Conservation (phyloP, 2,888 invertebrate genomes). For the Arctia plantaginis region DNA sequence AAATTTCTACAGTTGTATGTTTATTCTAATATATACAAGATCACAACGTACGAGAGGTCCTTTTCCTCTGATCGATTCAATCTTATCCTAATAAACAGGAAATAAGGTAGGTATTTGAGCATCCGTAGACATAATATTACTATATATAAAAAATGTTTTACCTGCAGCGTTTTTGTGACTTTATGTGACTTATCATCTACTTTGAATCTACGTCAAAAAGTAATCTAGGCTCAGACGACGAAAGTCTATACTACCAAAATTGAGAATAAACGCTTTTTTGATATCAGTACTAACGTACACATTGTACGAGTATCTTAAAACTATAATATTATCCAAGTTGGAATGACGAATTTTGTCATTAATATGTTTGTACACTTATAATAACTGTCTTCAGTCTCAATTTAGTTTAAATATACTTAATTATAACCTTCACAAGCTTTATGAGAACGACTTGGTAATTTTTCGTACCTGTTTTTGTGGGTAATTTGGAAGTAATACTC, state of each 20-base stretch:
- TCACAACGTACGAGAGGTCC: neutral
- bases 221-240: neutral
- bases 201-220: neutral
- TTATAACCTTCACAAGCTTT: neutral
- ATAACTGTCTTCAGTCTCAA: too few relatives aligned
- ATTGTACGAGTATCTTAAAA: neutral
- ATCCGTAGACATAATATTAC: neutral
- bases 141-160: neutral
- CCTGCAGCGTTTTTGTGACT: neutral
- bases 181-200: neutral
- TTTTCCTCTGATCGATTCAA: neutral
- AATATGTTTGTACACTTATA: neutral
- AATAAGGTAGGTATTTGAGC: neutral
- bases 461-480: too few relatives aligned
- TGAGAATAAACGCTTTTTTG: neutral
- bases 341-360: neutral
- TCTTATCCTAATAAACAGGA: neutral
- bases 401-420: neutral
- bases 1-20: neutral
- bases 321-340: neutral
- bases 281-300: neutral
- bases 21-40: neutral
- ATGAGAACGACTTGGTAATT: too few relatives aligned
- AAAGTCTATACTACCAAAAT: neutral
- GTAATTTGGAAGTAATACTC: too few relatives aligned